A percentile compares a stretch with the other conserved stretches of the same genome.
Evolutionary conservation across 2,797 vertebrate species (phyloP).

Genomic region (Phoebastria nigripes): DNA sequence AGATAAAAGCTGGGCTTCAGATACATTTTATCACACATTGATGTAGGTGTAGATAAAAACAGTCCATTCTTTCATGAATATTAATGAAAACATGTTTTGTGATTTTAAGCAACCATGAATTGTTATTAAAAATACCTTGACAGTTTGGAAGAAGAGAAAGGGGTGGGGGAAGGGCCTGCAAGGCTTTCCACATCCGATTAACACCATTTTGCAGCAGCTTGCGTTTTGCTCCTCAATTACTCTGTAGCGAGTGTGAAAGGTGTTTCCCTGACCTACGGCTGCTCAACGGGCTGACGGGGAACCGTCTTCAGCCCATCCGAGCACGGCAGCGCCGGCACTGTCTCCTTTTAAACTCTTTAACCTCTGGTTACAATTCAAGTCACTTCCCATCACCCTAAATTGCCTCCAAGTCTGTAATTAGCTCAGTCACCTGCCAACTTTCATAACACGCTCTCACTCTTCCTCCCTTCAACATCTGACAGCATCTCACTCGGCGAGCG

Average conservation of each 20-base stretch:
- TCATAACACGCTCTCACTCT: neutral
- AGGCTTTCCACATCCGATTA: neutral
- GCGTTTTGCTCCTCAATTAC: neutral
- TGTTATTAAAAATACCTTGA: constrained; percentile 45
- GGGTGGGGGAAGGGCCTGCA: neutral
- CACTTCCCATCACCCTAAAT: constrained; percentile 3
- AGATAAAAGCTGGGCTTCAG: constrained; percentile 30
- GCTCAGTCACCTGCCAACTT: constrained; percentile 45
- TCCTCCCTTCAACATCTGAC: neutral
- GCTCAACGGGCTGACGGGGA: neutral
- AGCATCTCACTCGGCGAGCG: neutral
- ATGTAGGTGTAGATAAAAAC: constrained; percentile 56
- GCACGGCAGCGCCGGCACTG: fast-evolving
- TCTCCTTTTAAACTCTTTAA: constrained; percentile 13
- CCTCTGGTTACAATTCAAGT: neutral
- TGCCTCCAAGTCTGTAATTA: neutral
- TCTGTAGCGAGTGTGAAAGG: neutral
- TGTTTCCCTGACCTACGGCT: neutral
- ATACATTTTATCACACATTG: neutral
- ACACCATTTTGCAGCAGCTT: neutral
- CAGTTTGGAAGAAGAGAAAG: neutral
- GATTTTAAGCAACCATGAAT: constrained; percentile 29
- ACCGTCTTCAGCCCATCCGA: neutral
- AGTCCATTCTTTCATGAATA: constrained; percentile 59
- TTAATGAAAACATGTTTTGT: constrained; percentile 62